Percentiles rank a stretch among this genome's conserved stretches.
Evolutionary conservation across 2,888 invertebrate species (phyloP).

Genomic region (Branchinecta sandiegonensis): DNA sequence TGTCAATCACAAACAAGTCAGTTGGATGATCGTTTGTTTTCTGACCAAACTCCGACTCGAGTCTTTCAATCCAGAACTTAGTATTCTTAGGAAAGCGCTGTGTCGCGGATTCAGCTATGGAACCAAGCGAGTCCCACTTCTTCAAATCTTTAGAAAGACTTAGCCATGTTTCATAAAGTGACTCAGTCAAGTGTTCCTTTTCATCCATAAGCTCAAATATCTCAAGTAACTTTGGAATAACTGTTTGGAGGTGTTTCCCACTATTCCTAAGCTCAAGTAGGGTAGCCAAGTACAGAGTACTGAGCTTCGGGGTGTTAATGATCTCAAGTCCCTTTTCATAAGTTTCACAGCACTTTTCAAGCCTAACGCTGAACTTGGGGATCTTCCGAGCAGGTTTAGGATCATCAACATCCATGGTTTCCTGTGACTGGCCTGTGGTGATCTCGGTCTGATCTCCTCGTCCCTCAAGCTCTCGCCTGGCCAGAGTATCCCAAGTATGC

Average conservation of each 20-base stretch:
- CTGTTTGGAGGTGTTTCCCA: constrained; percentile 35
- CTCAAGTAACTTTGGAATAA: constrained; percentile 38
- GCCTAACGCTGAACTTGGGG: background rate
- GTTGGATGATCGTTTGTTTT: background rate
- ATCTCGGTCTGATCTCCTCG: constrained; percentile 23
- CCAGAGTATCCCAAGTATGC: constrained; percentile 45
- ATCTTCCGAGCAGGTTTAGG: background rate
- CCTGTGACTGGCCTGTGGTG: constrained; percentile 26
- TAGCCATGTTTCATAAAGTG: background rate
- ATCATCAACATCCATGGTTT: constrained; percentile 19
- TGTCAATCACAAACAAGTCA: constrained; percentile 21
- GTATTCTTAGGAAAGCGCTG: constrained; percentile 19
- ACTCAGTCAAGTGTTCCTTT: background rate
- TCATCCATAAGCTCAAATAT: background rate
- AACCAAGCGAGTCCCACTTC: background rate
- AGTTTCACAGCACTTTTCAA: constrained; percentile 37
- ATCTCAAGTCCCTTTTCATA: constrained; percentile 40
- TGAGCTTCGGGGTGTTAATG: constrained; percentile 41
- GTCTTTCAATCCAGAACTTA: constrained; percentile 17
- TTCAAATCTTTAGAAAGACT: background rate
- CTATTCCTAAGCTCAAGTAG: constrained; percentile 42
- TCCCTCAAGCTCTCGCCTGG: constrained; percentile 44
- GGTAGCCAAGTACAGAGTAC: constrained; percentile 43
- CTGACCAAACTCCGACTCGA: constrained; percentile 14
- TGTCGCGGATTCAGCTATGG: background rate